Conservation (phyloP, 2,797 vertebrate genomes). For the Gambelia wislizenii region DNA sequence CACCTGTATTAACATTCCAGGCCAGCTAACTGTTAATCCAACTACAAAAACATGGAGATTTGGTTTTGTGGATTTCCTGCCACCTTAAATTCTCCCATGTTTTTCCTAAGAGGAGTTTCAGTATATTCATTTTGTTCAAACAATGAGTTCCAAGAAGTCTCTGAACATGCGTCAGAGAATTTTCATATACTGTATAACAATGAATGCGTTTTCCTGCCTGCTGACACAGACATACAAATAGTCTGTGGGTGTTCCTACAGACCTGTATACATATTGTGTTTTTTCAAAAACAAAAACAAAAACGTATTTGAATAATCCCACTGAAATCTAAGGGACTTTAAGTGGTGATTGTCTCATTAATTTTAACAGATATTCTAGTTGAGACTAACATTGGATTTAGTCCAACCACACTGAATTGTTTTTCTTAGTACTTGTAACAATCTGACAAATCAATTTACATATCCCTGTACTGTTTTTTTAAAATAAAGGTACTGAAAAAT, state of each 20-base stretch:
- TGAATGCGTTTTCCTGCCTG: neutral
- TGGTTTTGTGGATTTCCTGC: neutral
- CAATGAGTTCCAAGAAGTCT: neutral
- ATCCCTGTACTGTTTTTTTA: too few relatives aligned
- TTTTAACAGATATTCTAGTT: too few relatives aligned
- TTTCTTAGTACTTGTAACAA: too few relatives aligned
- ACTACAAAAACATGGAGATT: neutral
- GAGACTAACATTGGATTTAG: too few relatives aligned
- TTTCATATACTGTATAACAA: neutral
- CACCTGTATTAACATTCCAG: conserved; percentile 37
- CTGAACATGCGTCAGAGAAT: neutral
- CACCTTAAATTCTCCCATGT: conserved; percentile 11
- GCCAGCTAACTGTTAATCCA: conserved; percentile 26
- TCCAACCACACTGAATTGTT: too few relatives aligned
- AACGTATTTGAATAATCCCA: too few relatives aligned
- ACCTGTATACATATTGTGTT: neutral
- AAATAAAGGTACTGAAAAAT: too few relatives aligned
- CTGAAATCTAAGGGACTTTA: too few relatives aligned
- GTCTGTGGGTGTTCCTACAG: neutral
- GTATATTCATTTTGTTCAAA: neutral
- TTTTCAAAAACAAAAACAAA: neutral
- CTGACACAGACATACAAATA: neutral
- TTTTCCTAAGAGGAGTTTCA: neutral
- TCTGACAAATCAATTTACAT: too few relatives aligned
- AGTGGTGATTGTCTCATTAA: too few relatives aligned